Conservation (phyloP, 2,113 vertebrate genomes). For the Myotis yumanensis region DNA sequence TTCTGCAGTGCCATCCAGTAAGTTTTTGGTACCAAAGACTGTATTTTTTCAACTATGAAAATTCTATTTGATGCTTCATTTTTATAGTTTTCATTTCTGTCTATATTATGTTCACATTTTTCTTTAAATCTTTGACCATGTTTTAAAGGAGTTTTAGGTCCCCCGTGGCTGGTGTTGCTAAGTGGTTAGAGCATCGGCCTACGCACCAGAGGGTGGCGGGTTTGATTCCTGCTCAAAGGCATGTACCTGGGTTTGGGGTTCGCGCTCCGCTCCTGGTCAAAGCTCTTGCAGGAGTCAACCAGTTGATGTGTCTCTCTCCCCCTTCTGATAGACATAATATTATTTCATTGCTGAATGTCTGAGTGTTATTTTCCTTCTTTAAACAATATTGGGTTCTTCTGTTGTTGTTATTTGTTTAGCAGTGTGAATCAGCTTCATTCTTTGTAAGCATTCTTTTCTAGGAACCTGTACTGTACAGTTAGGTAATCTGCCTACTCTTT, state of each 20-base stretch:
- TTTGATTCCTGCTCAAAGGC: too few relatives aligned
- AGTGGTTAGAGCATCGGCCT: too few relatives aligned
- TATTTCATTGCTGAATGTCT: background rate
- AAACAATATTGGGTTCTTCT: background rate
- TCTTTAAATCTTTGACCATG: background rate
- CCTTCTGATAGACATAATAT: background rate
- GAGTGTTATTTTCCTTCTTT: background rate
- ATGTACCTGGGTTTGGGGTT: too few relatives aligned
- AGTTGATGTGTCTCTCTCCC: too few relatives aligned
- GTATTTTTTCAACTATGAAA: background rate
- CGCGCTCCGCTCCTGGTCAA: too few relatives aligned
- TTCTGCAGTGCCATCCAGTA: background rate
- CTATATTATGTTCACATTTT: background rate
- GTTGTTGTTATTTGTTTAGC: background rate
- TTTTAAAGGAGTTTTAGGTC: background rate
- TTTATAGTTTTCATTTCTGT: conserved; percentile 10
- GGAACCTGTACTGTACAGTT: background rate
- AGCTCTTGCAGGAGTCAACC: too few relatives aligned
- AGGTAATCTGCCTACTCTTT: background rate
- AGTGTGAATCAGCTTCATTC: background rate
- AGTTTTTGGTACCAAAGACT: background rate
- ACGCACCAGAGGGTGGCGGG: too few relatives aligned
- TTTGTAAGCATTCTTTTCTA: conserved; percentile 6
- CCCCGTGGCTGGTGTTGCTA: too few relatives aligned
- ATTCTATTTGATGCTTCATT: conserved; percentile 1